Evolutionary conservation across 2,113 vertebrate species (phyloP).

Genomic region (Dipodomys spectabilis): DNA sequence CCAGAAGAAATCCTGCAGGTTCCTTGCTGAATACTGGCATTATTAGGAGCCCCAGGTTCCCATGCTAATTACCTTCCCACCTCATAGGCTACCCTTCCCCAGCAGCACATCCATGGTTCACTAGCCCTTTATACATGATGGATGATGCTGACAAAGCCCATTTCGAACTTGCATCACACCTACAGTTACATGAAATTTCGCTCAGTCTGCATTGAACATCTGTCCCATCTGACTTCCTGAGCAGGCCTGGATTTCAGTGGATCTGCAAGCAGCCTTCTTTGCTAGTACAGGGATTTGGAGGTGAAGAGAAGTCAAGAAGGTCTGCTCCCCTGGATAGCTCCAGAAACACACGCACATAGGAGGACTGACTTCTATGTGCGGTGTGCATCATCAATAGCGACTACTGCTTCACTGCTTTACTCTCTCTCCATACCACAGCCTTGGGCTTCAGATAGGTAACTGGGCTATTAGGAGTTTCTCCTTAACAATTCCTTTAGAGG

Average conservation of each 20-base stretch:
- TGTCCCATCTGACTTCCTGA: not conserved
- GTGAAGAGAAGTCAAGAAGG: not conserved
- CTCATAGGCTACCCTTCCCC: not conserved
- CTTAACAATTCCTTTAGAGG: not conserved
- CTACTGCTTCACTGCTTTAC: not conserved
- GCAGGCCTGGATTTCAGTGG: not conserved
- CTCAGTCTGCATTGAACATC: too few relatives aligned
- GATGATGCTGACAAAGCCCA: not conserved
- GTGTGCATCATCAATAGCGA: not conserved
- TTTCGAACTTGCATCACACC: not conserved
- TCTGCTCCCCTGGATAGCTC: not conserved
- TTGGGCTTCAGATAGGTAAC: not conserved
- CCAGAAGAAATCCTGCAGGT: not conserved
- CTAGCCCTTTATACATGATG: not conserved
- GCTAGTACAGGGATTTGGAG: too few relatives aligned
- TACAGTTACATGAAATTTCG: not conserved
- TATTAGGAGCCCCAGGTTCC: not conserved
- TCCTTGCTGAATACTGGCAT: not conserved
- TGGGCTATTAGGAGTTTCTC: not conserved
- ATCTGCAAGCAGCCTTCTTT: not conserved
- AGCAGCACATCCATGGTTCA: not conserved
- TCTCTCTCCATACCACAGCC: not conserved
- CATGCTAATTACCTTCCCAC: not conserved
- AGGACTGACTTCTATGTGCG: fast-evolving
- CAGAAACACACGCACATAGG: fast-evolving